Conservation (phyloP, 2,797 vertebrate species). For the Aselliscus stoliczkanus region DNA sequence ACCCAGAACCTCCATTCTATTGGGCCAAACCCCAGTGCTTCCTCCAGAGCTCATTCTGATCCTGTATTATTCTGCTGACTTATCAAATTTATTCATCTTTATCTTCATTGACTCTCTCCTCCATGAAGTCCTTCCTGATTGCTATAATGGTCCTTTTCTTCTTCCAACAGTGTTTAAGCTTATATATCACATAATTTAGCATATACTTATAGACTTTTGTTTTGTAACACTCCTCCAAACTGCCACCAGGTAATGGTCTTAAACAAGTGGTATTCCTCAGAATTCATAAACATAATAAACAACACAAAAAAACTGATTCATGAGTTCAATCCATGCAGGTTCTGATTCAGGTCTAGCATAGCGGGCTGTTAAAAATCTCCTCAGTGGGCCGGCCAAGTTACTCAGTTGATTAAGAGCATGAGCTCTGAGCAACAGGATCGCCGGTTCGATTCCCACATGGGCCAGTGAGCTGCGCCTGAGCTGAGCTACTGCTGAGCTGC, state of each 20-base stretch:
- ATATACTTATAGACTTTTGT: background rate
- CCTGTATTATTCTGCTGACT: background rate
- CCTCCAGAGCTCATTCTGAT: background rate
- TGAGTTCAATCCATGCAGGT: background rate
- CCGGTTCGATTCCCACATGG: too few relatives aligned
- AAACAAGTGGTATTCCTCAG: background rate
- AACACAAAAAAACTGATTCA: background rate
- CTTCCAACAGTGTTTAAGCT: background rate
- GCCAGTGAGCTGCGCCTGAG: too few relatives aligned
- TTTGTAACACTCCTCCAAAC: background rate
- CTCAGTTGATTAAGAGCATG: too few relatives aligned
- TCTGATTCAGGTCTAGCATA: background rate
- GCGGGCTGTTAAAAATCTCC: background rate
- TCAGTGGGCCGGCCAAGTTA: too few relatives aligned
- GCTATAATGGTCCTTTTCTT: background rate
- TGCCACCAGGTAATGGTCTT: background rate
- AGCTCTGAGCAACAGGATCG: too few relatives aligned
- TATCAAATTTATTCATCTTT: background rate
- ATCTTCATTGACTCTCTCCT: background rate
- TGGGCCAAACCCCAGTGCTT: background rate
- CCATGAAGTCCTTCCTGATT: background rate
- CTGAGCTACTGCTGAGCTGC: too few relatives aligned
- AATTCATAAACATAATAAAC: background rate
- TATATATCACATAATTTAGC: background rate
- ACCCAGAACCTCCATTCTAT: background rate